These are phyloP conservation scores for Brachypodius melanocephalos DNA, from an alignment of 2,113 vertebrate species.

Conservation along the genomic window DNA sequence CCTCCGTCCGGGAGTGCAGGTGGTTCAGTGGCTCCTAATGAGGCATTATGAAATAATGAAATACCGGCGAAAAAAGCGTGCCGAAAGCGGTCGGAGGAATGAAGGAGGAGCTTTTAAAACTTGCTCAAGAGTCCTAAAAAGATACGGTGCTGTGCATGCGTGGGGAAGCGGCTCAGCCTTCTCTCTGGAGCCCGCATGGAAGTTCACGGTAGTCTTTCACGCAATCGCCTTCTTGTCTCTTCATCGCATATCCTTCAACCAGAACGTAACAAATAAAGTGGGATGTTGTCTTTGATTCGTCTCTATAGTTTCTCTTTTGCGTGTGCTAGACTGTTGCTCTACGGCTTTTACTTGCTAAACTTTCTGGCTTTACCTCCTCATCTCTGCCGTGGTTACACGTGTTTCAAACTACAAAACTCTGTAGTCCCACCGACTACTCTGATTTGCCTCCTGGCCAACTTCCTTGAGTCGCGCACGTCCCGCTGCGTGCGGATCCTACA, in stretches of 20 bases:
- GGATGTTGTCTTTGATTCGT: neutral
- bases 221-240: too few relatives aligned
- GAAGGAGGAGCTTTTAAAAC: neutral
- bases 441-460: neutral
- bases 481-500: rapidly evolving
- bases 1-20: neutral
- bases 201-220: neutral
- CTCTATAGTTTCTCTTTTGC: neutral
- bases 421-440: neutral
- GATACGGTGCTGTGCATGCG: neutral
- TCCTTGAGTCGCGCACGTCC: rapidly evolving
- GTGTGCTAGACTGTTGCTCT: neutral
- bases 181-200: neutral
- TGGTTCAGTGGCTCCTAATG: neutral
- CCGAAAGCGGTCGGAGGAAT: neutral
- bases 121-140: neutral
- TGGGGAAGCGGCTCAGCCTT: neutral
- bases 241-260: neutral
- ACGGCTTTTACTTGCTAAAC: neutral
- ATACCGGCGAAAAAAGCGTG: neutral
- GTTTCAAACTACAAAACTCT: neutral
- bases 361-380: neutral
- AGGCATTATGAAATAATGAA: too few relatives aligned
- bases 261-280: neutral
- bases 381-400: neutral